phyloP scores from a whole-genome alignment of 2,113 vertebrate species.

The Passer montanus region DNA sequence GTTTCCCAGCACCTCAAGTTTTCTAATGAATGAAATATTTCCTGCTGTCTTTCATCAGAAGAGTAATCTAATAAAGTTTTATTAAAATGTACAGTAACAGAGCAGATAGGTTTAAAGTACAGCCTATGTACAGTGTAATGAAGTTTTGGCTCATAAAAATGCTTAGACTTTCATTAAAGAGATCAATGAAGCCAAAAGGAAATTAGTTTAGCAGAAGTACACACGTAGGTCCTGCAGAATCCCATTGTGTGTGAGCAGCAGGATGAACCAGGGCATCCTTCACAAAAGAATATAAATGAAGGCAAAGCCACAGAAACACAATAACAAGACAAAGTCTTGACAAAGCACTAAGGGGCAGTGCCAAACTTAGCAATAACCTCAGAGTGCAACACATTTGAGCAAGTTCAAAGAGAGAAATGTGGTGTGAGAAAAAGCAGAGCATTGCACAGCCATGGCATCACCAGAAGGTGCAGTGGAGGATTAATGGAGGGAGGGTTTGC shows the following conservation, averaged over 20 bases:
- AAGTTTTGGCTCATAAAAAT: slow-evolving; percentile 55
- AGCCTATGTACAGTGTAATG: slow-evolving; percentile 54
- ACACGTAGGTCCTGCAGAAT: slow-evolving; percentile 9
- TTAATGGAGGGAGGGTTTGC: background rate
- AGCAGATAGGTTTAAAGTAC: slow-evolving; percentile 59
- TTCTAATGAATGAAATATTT: slow-evolving; percentile 63
- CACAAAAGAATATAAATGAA: background rate
- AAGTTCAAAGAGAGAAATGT: rapidly evolving
- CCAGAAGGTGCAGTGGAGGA: background rate
- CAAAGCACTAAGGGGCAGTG: background rate
- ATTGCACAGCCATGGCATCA: background rate
- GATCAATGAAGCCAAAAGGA: slow-evolving; percentile 55
- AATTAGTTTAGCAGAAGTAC: slow-evolving; percentile 53
- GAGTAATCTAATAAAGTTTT: slow-evolving; percentile 70
- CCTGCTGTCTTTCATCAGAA: slow-evolving; percentile 49
- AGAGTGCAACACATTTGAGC: background rate
- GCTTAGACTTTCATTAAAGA: slow-evolving; percentile 66
- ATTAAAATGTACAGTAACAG: slow-evolving; percentile 67
- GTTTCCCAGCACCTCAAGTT: slow-evolving; percentile 29
- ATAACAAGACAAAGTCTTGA: background rate
- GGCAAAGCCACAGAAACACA: background rate
- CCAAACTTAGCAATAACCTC: background rate
- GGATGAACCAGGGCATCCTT: background rate
- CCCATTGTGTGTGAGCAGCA: background rate
- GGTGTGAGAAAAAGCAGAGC: background rate